Base-by-base conservation (phyloP, 37 sponge, comb jelly and placozoan species). In the Crambe crambe region DNA sequence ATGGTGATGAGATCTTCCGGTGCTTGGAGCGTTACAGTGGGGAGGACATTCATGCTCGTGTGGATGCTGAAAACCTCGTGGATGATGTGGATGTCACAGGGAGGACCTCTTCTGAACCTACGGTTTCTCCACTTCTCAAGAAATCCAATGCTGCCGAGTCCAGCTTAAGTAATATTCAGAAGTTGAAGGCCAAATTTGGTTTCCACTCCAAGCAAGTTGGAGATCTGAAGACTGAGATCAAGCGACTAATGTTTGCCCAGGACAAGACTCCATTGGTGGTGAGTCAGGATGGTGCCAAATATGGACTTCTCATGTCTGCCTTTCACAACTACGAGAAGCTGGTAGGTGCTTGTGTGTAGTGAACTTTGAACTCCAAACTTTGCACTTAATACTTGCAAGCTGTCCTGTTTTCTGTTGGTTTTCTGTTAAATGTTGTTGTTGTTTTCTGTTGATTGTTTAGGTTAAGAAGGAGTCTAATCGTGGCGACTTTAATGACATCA, bases 151-250 rank as follows among this genome's bases (percentile, higher is more conserved):
- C 44, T 30, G 57, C 42, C n/a, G 72, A 71, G 36, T 17, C 32
- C 66, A 65, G 66, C 66, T 32, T 65, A 65, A 65, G 66, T 65
- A 68, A 20, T 27, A 35, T 68, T 20, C 68, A 68, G 38, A 34
- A 37, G 43, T 18, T 26, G 47, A 72, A 72, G 41, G 51, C 43
- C 22, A 12, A 2, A 4, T 42, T 72, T 42, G 72, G 72, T 4
- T n/a, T 9, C 47, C 37, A 43, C 2, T 34, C 39, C 21, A 77
- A 78, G 79, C 41, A 40, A 2, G 31, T 70, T 35, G 30, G 43
- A 42, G 86, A 85, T 43, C 65, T 85, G 44, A 87, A 87, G 56
- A 38, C 63, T 17, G 74, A 80, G 31, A 38, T 87, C 36, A 87
- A 87, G 76, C 75, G 69, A 70, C 25, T 77, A 0, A 88, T 88